phyloP scores from a whole-genome alignment of 2,888 invertebrate species.

The Aplocera efformata region DNA sequence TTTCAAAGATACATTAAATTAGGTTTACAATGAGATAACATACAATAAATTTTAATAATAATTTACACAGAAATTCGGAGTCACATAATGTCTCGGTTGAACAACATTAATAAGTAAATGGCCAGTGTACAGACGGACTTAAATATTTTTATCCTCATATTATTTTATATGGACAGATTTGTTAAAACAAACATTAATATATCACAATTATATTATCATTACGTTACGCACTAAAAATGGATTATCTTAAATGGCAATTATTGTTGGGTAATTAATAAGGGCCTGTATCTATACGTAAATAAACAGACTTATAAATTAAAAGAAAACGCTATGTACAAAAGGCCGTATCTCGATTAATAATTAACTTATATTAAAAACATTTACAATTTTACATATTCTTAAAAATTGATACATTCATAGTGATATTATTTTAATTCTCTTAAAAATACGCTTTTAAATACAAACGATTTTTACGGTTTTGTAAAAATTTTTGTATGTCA shows the following conservation, averaged over 20 bases:
- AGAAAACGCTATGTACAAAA: constrained; percentile 69
- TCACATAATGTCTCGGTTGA: constrained; percentile 18
- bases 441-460: constrained; percentile 21
- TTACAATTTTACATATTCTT: constrained; percentile 61
- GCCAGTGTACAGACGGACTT: constrained; percentile 34
- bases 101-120: constrained; percentile 21
- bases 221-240: constrained; percentile 39
- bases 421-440: constrained; percentile 29
- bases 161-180: constrained; percentile 64
- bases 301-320: constrained; percentile 41
- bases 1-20: constrained; percentile 5
- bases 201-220: constrained; percentile 47
- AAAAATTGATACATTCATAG: constrained; percentile 28
- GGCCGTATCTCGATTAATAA: constrained; percentile 54
- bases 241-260: constrained; percentile 31
- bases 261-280: constrained; percentile 22
- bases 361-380: constrained; percentile 53
- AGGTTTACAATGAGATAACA: constrained; percentile 19
- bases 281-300: constrained; percentile 28
- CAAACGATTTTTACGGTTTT: constrained; percentile 17
- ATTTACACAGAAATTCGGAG: constrained; percentile 17
- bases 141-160: constrained; percentile 29
- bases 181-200: constrained; percentile 57
- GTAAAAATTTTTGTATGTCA: constrained; percentile 19
- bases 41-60: constrained; percentile 17